Conservation (phyloP, 35 echinoderm and acorn worm genomes). For the Hemicentrotus pulcherrimus region DNA sequence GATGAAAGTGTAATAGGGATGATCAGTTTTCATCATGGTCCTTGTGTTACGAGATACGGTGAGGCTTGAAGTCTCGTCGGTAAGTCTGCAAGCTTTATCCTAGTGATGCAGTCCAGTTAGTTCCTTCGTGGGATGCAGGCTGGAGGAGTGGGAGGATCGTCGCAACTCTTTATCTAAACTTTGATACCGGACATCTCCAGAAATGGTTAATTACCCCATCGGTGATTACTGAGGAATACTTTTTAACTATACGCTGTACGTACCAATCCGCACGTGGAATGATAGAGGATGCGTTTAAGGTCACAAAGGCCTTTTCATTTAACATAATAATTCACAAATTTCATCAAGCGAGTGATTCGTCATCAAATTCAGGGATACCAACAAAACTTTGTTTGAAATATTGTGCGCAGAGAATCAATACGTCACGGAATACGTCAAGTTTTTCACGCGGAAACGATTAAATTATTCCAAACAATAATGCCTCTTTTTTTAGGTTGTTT, state of each 20-base stretch:
- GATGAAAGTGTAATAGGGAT: neutral
- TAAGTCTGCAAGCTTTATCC: no score
- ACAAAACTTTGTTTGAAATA: neutral
- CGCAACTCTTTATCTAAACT: neutral
- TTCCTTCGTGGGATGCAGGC: neutral
- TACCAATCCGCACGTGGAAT: neutral
- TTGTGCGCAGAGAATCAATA: neutral
- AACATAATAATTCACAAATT: no score
- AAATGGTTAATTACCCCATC: neutral
- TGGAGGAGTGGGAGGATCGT: neutral
- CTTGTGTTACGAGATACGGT: neutral
- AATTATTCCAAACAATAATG: neutral
- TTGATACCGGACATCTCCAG: neutral
- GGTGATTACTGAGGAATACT: neutral
- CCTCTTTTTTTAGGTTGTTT: neutral
- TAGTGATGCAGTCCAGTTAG: neutral
- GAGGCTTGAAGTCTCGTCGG: neutral
- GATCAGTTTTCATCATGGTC: slow-evolving; percentile 2
- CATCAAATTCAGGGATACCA: no score
- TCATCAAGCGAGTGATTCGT: no score
- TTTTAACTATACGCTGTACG: neutral
- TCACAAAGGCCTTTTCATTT: neutral
- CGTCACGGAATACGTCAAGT: neutral
- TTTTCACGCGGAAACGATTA: neutral
- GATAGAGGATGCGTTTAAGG: neutral